These are phyloP conservation scores for Ahaetulla prasina DNA, from an alignment of 2,113 vertebrate species.

Conservation along the genomic window DNA sequence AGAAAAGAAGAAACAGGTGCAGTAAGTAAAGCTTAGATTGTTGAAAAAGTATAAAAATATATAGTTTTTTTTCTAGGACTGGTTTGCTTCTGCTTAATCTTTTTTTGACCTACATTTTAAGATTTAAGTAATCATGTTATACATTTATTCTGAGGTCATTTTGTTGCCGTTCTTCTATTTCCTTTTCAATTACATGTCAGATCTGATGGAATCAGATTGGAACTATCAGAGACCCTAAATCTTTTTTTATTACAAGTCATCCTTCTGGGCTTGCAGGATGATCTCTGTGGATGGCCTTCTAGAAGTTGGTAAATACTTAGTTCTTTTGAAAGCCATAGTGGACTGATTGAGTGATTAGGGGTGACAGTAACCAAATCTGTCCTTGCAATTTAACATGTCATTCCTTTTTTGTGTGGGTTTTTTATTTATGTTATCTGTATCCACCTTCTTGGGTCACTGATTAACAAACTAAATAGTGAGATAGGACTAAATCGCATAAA, in stretches of 20 bases:
- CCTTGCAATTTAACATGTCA: neutral
- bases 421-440: neutral
- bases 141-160: neutral
- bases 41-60: neutral
- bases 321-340: neutral
- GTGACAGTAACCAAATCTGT: neutral
- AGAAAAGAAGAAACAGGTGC: neutral
- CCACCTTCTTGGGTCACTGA: neutral
- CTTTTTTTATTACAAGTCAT: neutral
- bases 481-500: neutral
- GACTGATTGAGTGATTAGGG: neutral
- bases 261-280: neutral
- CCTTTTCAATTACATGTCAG: slow-evolving; percentile 10
- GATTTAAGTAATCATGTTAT: neutral
- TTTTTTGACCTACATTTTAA: slow-evolving; percentile 14
- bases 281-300: neutral
- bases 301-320: neutral
- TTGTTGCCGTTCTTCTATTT: slow-evolving; percentile 24
- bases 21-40: slow-evolving; percentile 31
- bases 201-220: neutral
- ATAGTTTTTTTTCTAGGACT: slow-evolving; percentile 4
- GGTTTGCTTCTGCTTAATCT: neutral
- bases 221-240: neutral
- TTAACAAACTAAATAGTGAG: neutral
- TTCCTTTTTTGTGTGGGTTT: neutral